phyloP scores from a whole-genome alignment of 2,797 vertebrate species.

The Tokudaia tokunoshimensis region DNA sequence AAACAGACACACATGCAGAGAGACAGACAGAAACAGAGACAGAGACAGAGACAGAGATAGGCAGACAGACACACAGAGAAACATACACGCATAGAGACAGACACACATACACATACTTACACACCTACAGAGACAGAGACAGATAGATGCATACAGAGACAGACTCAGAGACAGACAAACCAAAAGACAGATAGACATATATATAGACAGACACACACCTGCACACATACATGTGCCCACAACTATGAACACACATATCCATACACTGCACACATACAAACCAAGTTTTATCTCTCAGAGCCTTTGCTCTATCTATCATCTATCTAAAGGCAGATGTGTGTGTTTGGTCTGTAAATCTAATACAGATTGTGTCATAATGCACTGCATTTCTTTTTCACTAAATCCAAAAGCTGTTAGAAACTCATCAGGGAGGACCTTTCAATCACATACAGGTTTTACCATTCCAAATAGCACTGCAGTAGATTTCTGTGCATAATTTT shows the following conservation, averaged over 20 bases:
- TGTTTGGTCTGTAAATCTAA: background rate
- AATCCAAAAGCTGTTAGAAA: constrained; percentile 26
- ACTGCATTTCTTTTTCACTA: background rate
- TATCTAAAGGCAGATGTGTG: background rate
- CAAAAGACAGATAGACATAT: background rate
- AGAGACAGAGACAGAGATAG: background rate
- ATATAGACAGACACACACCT: background rate
- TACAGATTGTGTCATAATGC: background rate
- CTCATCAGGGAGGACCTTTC: background rate
- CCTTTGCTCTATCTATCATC: background rate
- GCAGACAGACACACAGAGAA: background rate
- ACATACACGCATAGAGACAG: no score
- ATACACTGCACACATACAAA: background rate
- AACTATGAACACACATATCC: background rate
- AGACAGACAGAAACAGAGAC: background rate
- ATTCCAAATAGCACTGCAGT: background rate
- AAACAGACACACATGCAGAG: no score
- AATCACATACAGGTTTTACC: background rate
- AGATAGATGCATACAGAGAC: background rate
- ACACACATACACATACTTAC: background rate
- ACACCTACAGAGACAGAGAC: no score
- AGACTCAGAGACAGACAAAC: background rate
- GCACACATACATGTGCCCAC: background rate
- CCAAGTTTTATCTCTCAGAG: constrained; percentile 3
- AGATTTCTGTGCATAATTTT: background rate